These are phyloP conservation scores for Parascotia fuliginaria DNA, from an alignment of 2,888 invertebrate species.

Conservation along the genomic window DNA sequence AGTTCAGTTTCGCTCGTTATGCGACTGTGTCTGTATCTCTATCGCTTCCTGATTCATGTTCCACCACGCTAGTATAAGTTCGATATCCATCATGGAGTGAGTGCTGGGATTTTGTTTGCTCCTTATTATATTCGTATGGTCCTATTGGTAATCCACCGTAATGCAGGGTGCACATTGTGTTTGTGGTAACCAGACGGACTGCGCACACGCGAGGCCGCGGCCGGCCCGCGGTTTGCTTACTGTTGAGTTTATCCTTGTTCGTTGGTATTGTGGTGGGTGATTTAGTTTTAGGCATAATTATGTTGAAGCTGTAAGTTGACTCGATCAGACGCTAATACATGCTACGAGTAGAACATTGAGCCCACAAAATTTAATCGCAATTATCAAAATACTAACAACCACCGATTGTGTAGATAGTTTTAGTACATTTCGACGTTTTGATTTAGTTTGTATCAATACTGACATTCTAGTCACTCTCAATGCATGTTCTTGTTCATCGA, in stretches of 20 bases:
- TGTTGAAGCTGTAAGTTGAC: conserved; percentile 71
- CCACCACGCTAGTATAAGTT: conserved; percentile 77
- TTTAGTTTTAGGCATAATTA: conserved; percentile 73
- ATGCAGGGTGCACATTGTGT: conserved; percentile 78
- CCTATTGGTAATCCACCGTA: conserved; percentile 74
- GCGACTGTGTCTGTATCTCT: conserved; percentile 72
- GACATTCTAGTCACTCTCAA: conserved; percentile 49
- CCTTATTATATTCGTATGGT: conserved; percentile 74
- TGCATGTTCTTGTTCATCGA: conserved; percentile 65
- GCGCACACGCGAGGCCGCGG: conserved; percentile 56
- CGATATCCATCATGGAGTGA: conserved; percentile 77
- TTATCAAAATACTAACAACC: conserved; percentile 69
- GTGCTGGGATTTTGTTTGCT: conserved; percentile 84
- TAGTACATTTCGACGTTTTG: conserved; percentile 48
- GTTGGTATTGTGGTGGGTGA: conserved; percentile 78
- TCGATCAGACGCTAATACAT: conserved; percentile 73
- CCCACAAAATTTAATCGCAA: conserved; percentile 74
- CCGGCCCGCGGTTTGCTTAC: conserved; percentile 67
- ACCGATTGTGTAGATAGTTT: conserved; percentile 63
- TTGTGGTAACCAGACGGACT: conserved; percentile 72
- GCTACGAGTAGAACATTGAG: conserved; percentile 82
- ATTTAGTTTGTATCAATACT: conserved; percentile 61
- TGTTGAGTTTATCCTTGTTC: conserved; percentile 72
- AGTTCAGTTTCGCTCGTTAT: conserved; percentile 64
- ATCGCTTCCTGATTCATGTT: conserved; percentile 83